Base-by-base conservation (phyloP, 2,888 invertebrate genomes). In the Pinctada fucata region DNA sequence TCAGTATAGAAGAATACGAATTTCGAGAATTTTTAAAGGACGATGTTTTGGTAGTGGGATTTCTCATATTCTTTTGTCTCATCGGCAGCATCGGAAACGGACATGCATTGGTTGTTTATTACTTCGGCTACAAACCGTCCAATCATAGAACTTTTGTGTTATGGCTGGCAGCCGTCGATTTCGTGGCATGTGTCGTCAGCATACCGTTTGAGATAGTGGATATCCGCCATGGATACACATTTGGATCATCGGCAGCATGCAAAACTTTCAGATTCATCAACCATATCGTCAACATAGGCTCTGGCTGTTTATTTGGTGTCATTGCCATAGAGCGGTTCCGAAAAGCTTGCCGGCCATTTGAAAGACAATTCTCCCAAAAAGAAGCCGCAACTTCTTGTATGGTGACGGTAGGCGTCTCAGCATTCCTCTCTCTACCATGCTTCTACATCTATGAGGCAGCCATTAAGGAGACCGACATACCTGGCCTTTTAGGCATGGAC, bases 171-270 rank as follows among this genome's bases (percentile, higher is more conserved):
- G 77, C 77, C n/a, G 72, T 80, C 2, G 80, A 80, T 4, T 68
- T 80, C 13, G 49, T 75, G 0, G 80, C 80, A 5, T 80, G 80
- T 16, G 64, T 74, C 1, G 48, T 77, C 5, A 74, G 77, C n/a
- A 77, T 77, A 45, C 80, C 80, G 31, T 80, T 80, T 64, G 80
- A 80, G 45, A 75, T 80, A n/a, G 71, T 77, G 58, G 80, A 80
- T 49, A 58, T 77, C 4, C 65, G 80, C 31, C 75, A 77, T 64
- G 74, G 80, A 3, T 80, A 75, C 47, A 80, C 80, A 10, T 77
- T 80, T 64, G 58, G 65, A 16, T 73, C 77, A 2, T 63, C 63
- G 47, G 72, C 58, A 5, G 67, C 77, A 3, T 80, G 80, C 49
- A 80, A 77, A 72, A 66, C 73, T 63, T 80, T 80, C 48, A 73